Percentiles rank a stretch among this genome's conserved stretches.
phyloP scores from a whole-genome alignment of 2,797 vertebrate genomes.

The Microctenopoma lineatum region DNA sequence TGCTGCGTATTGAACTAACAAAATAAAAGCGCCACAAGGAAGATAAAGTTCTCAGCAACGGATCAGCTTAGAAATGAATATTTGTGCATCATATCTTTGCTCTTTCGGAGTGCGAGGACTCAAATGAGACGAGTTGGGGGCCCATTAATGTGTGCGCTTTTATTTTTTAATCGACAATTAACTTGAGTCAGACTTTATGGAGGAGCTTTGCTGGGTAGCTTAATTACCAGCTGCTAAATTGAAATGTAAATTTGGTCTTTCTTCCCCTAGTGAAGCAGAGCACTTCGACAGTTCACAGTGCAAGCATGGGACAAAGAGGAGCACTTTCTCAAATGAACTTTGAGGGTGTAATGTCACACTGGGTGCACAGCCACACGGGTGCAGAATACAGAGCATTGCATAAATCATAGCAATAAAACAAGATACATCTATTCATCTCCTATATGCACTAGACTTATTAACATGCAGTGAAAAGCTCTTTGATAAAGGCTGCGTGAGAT shows the following conservation, averaged over 20 bases:
- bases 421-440: constrained; percentile 19
- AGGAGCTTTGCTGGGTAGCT: constrained; percentile 32
- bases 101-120: constrained; percentile 3
- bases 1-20: constrained; percentile 5
- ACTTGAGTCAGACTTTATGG: constrained; percentile 42
- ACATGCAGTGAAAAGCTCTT: constrained; percentile 2
- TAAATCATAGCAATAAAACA: constrained; percentile 2
- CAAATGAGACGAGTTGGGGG: constrained; percentile 10
- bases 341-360: constrained; percentile 34
- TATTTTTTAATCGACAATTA: constrained; percentile 61
- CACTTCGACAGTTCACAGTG: constrained; percentile 40
- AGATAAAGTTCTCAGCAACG: background rate
- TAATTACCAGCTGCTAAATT: constrained; percentile 65
- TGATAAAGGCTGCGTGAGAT: background rate
- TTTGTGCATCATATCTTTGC: background rate
- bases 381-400: constrained; percentile 7
- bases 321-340: constrained; percentile 13
- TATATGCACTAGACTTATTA: constrained; percentile 9
- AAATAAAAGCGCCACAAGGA: constrained; percentile 6
- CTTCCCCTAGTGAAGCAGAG: constrained; percentile 29
- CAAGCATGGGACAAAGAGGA: constrained; percentile 22
- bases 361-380: constrained; percentile 5
- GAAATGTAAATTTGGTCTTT: constrained; percentile 70
- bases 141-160: constrained; percentile 28
- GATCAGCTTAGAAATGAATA: constrained; percentile 11